These are phyloP conservation scores for Ormyrus rosae DNA, from an alignment of 2,888 invertebrate species.

Conservation along the genomic window DNA sequence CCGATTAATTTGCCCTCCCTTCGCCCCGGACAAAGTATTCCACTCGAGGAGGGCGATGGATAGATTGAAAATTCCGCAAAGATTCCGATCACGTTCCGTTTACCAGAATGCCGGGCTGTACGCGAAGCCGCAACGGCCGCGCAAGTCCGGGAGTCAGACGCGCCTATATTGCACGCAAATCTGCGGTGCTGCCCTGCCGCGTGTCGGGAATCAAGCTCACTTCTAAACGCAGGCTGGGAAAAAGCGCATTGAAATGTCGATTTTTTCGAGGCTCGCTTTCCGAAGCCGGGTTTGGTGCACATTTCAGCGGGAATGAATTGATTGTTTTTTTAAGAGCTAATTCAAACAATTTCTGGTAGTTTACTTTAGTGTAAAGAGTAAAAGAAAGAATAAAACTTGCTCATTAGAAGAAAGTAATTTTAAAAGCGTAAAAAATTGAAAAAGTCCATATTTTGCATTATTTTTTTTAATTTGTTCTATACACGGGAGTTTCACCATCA, in stretches of 20 bases:
- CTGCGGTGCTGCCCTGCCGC: conserved; percentile 8
- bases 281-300: too few relatives aligned
- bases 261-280: too few relatives aligned
- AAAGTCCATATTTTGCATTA: not conserved
- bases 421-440: too few relatives aligned
- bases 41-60: not conserved
- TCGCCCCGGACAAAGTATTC: conserved; percentile 9
- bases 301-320: too few relatives aligned
- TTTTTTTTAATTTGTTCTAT: not conserved
- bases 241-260: too few relatives aligned
- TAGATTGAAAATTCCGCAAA: conserved; percentile 54
- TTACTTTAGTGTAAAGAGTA: too few relatives aligned
- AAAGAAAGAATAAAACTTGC: too few relatives aligned
- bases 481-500: too few relatives aligned
- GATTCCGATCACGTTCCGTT: conserved; percentile 47
- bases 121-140: conserved; percentile 2
- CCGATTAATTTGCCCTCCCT: conserved; percentile 13
- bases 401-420: too few relatives aligned
- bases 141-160: not conserved
- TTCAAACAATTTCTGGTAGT: too few relatives aligned
- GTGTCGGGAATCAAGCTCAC: not conserved
- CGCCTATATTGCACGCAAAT: not conserved
- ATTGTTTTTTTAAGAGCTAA: too few relatives aligned
- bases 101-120: conserved; percentile 2
- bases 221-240: too few relatives aligned